Percentiles rank a stretch among this genome's conserved stretches.
Evolutionary conservation across 2,797 vertebrate genomes (phyloP).

Genomic region (Leptoclinus maculatus): DNA sequence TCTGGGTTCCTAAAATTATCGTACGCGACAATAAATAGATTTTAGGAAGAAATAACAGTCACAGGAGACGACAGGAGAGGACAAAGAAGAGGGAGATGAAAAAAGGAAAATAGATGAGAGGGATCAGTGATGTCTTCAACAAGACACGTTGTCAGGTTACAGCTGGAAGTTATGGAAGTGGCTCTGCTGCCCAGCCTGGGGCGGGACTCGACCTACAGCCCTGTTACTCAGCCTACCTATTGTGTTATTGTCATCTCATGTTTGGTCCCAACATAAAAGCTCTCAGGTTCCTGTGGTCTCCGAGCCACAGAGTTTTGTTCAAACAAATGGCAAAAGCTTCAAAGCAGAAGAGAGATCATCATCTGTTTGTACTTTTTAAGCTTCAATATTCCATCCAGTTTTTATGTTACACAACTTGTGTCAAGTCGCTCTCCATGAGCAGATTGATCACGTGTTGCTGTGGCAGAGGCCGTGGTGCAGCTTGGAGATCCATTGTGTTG

Average conservation of each 20-base stretch:
- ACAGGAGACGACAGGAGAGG: not conserved
- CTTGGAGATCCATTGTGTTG: not conserved
- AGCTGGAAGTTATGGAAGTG: constrained; percentile 22
- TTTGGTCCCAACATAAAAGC: constrained; percentile 57
- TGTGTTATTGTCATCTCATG: constrained; percentile 54
- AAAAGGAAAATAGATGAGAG: constrained; percentile 3
- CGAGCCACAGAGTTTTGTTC: constrained; percentile 27
- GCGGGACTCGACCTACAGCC: constrained; percentile 13
- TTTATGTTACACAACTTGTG: not conserved
- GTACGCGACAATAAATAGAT: not conserved
- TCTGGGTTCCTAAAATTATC: constrained; percentile 11
- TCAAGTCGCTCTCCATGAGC: not conserved
- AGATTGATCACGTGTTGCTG: constrained; percentile 1
- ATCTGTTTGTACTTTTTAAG: constrained; percentile 6
- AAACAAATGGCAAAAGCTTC: constrained; percentile 52
- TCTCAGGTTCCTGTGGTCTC: constrained; percentile 48
- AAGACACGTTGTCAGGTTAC: constrained; percentile 25
- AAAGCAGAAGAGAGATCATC: constrained; percentile 40
- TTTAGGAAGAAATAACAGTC: not conserved
- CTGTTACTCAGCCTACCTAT: constrained; percentile 26
- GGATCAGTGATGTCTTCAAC: constrained; percentile 7
- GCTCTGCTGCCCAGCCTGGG: constrained; percentile 23
- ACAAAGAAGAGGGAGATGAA: not conserved
- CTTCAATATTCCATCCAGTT: not conserved
- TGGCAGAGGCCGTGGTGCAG: not conserved